Conservation (phyloP, 1,140 invertebrate genomes). For the Pararge aegeria region DNA sequence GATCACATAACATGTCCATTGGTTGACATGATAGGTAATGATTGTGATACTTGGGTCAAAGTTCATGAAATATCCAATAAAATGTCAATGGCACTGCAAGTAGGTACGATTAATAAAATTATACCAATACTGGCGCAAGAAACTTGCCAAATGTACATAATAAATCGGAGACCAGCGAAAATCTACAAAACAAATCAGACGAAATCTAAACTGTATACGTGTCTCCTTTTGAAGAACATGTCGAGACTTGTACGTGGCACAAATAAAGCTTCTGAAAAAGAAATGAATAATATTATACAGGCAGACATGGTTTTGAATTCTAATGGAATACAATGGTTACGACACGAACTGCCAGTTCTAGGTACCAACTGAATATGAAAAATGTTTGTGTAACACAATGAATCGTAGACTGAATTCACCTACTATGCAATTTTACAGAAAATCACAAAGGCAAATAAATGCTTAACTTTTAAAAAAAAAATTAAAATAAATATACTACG, state of each 20-base stretch:
- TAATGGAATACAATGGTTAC: background rate
- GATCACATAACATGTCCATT: too few species aligned
- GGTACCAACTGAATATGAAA: background rate
- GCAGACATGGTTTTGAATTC: background rate
- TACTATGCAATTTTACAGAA: too few species aligned
- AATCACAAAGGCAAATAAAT: too few species aligned
- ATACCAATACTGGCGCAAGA: background rate
- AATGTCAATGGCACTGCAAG: too few species aligned
- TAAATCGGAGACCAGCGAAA: background rate
- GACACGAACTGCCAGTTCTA: background rate
- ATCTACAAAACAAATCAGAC: background rate
- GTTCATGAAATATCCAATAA: too few species aligned
- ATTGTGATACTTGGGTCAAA: too few species aligned
- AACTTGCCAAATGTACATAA: background rate
- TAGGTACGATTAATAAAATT: background rate
- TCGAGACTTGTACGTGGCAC: too few species aligned
- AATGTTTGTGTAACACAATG: too few species aligned
- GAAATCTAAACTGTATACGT: background rate
- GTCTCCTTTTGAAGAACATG: background rate
- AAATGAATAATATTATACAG: background rate
- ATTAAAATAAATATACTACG: too few species aligned
- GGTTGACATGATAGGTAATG: too few species aligned
- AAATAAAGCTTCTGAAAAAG: background rate
- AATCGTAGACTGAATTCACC: too few species aligned
- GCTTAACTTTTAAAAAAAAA: too few species aligned